These are phyloP conservation scores for Nannoperca australis DNA, from an alignment of 2,797 vertebrate genomes.

Conservation along the genomic window DNA sequence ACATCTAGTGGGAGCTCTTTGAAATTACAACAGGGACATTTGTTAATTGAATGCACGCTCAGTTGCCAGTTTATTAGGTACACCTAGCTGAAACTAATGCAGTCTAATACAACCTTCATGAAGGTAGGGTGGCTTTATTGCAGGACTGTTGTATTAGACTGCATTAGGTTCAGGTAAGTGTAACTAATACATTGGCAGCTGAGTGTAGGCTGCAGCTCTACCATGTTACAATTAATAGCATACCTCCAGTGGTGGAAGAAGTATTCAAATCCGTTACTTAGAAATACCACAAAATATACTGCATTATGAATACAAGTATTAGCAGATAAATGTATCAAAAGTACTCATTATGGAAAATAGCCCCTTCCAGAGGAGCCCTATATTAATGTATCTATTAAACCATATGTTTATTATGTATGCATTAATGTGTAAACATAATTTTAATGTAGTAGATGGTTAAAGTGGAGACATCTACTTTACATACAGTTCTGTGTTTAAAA, in stretches of 20 bases:
- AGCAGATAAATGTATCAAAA: neutral
- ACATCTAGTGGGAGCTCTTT: conserved; percentile 77
- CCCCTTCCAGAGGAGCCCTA: neutral
- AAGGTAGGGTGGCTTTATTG: neutral
- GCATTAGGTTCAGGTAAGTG: neutral
- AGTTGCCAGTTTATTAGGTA: neutral
- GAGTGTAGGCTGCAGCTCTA: neutral
- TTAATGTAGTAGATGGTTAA: neutral
- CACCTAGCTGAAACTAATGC: neutral
- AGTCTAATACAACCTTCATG: neutral
- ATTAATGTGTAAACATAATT: neutral
- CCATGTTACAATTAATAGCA: neutral
- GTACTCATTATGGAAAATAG: neutral
- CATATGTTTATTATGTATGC: neutral
- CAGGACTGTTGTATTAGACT: no score
- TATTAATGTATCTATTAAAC: neutral
- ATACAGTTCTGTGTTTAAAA: neutral
- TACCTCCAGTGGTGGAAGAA: neutral
- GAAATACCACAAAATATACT: neutral
- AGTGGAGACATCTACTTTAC: neutral
- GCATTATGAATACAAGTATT: neutral
- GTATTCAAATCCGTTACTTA: neutral
- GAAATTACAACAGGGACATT: neutral
- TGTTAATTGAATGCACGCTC: neutral
- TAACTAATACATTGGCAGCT: neutral